Percentiles rank a stretch among this genome's conserved stretches.
Conservation (phyloP, 2,888 invertebrate species). For the Hirtodrosophila confusa region DNA sequence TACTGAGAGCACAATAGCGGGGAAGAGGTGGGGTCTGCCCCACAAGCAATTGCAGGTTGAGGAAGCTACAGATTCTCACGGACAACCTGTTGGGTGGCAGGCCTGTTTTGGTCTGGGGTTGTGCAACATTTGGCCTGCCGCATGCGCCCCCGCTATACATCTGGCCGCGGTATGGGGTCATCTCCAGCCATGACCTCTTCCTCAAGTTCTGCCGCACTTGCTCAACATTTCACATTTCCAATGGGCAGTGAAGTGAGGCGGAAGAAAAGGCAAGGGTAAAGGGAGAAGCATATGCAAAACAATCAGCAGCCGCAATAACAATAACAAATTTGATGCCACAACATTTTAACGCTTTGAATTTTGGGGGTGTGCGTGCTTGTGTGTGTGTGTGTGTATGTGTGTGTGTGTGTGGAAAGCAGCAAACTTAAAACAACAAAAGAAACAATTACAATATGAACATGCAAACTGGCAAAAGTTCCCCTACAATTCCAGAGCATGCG, state of each 20-base stretch:
- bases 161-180: slow-evolving; percentile 27
- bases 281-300: slow-evolving; percentile 59
- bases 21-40: slow-evolving; percentile 2
- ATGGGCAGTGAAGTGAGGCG: slow-evolving; percentile 16
- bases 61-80: slow-evolving; percentile 56
- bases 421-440: slow-evolving; percentile 16
- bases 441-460: slow-evolving; percentile 43
- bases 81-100: slow-evolving; percentile 43
- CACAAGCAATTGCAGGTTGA: slow-evolving; percentile 35
- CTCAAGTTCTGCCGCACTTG: slow-evolving; percentile 33
- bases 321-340: slow-evolving; percentile 37
- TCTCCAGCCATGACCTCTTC: slow-evolving; percentile 50
- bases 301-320: slow-evolving; percentile 45
- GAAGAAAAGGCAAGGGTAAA: slow-evolving; percentile 42
- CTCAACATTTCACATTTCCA: slow-evolving; percentile 14
- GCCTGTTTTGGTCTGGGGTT: slow-evolving; percentile 1
- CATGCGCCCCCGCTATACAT: background rate
- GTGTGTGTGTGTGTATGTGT: slow-evolving; percentile 9
- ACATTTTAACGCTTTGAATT: slow-evolving; percentile 26
- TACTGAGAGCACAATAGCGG: slow-evolving; percentile 30
- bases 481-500: slow-evolving; percentile 21
- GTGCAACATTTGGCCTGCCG: background rate
- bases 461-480: slow-evolving; percentile 39
- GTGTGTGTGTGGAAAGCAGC: slow-evolving; percentile 22
- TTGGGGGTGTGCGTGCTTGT: slow-evolving; percentile 3